Base-by-base conservation (phyloP, 2,797 vertebrate species). In the Parauchenoglanis ngamensis region DNA sequence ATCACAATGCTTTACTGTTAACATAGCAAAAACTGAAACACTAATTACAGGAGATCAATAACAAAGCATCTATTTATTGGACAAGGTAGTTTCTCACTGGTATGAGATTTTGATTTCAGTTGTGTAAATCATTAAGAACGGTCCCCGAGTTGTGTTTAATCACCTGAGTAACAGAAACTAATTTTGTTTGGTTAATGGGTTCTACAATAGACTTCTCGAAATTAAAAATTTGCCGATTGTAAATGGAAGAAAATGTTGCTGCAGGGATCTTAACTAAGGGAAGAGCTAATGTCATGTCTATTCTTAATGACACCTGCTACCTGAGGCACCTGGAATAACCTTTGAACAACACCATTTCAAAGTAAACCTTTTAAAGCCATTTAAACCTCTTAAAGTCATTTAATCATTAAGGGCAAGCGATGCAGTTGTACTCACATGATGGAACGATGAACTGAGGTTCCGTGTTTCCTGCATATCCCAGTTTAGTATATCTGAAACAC, bases 361-460 rank as follows among this genome's bases (percentile, higher is more conserved):
- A 40, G 5, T 70, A 72, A 54, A 83, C 12, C 44, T 21, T 68
- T 44, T 23, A 10, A n/a, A 54, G n/a, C 17, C 7, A 23, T 52
- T 28, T 52, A 31, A 54, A 83, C 12, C n/a, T 21, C 54, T 44
- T 23, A 10, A n/a, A 54, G n/a, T 10, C 7, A 23, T 52, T 28
- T 6, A 2, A 17, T 54, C n/a, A 72, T 57, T 57, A 70, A 70
- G 52, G 2, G 31, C 46, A 87, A 49, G 19, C 31, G n/a, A 81
- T 17, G 35, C 54, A 31, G n/a, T 84, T 84, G 89, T 93, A 97
- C 98, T 99, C 95, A 99, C 98, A 99, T 94, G 98, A 99, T 88
- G 98, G 98, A 93, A 99, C 97, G 92, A 99, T 99, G 94, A 99
- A 99, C 94, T 99, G 98, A 84, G 98, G 98, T 86, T 99, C 98